phyloP scores from a whole-genome alignment of 2,113 vertebrate genomes.

The Epinephelus moara region DNA sequence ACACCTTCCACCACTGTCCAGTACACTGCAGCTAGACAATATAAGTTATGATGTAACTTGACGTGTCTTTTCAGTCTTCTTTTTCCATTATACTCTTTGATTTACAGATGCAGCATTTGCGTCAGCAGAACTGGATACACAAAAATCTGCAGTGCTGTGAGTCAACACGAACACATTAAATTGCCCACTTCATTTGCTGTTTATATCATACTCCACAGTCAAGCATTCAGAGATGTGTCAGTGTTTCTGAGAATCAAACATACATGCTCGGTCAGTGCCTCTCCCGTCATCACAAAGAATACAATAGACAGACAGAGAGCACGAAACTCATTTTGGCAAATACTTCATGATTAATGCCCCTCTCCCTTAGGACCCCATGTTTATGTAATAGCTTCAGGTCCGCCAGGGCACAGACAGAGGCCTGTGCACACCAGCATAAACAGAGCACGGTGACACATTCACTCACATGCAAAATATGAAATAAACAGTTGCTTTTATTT shows the following conservation, averaged over 20 bases:
- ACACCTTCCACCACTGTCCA: not conserved
- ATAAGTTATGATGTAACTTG: not conserved
- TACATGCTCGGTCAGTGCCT: not conserved
- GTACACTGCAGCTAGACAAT: not conserved
- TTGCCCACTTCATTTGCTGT: not conserved
- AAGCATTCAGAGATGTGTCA: not conserved
- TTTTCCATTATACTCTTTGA: not conserved
- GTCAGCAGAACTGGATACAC: not conserved
- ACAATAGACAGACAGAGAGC: not conserved
- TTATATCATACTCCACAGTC: not conserved
- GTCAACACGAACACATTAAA: not conserved
- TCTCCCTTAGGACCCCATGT: conserved; percentile 24
- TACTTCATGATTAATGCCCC: conserved; percentile 52
- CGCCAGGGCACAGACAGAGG: conserved; percentile 11
- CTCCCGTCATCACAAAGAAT: not conserved
- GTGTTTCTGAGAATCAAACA: too few species aligned
- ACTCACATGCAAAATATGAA: conserved; percentile 36
- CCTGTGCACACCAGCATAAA: conserved; percentile 54
- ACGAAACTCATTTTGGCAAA: conserved; percentile 26
- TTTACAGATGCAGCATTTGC: too few species aligned
- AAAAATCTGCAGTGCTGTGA: not conserved
- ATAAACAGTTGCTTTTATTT: conserved; percentile 50
- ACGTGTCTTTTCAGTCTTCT: not conserved
- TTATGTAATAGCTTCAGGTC: conserved; percentile 62
- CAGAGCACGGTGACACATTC: conserved; percentile 33